These are phyloP conservation scores for Cromileptes altivelis DNA, from an alignment of 2,113 vertebrate genomes.

Conservation along the genomic window DNA sequence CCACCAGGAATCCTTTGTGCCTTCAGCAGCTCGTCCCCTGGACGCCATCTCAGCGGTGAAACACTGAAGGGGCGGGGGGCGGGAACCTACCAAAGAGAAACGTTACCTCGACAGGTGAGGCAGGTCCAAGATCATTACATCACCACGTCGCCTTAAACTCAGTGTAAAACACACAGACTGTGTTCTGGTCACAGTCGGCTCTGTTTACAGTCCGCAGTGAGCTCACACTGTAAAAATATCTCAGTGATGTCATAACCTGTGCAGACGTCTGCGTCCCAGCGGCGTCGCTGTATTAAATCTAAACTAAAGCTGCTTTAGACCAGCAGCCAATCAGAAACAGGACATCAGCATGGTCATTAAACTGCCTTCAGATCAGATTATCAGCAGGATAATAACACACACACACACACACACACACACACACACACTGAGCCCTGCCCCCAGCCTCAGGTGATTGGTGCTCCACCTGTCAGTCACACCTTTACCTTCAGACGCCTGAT, in stretches of 20 bases:
- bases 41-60: background rate
- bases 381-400: background rate
- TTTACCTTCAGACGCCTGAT: background rate
- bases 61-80: background rate
- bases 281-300: no score
- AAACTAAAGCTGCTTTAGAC: background rate
- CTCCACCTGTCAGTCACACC: background rate
- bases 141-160: background rate
- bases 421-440: background rate
- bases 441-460: background rate
- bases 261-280: no score
- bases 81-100: constrained; percentile 5
- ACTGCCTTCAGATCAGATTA: background rate
- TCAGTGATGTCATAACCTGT: no score
- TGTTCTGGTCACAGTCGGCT: accelerated
- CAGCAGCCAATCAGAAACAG: constrained; percentile 3
- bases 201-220: constrained; percentile 16
- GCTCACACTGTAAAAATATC: background rate
- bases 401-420: no score
- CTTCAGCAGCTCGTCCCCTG: background rate
- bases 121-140: background rate
- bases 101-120: constrained; percentile 3
- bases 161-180: background rate
- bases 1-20: background rate
- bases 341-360: background rate